phyloP scores from a whole-genome alignment of 2,113 vertebrate species.

The Gorsachius goisagi region DNA sequence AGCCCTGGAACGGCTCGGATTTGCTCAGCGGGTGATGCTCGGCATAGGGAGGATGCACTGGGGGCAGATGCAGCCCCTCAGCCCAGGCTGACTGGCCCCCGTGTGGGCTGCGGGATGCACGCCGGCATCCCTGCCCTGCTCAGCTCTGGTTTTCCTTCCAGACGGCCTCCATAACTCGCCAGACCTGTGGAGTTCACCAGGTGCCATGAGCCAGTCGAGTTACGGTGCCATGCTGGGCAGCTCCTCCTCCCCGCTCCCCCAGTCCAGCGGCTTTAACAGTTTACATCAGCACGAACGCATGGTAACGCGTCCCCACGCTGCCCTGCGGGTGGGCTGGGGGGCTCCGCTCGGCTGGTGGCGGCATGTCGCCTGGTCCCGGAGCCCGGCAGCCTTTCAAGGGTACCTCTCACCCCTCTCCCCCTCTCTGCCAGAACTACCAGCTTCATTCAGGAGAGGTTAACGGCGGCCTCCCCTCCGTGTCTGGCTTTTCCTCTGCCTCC shows the following conservation, averaged over 20 bases:
- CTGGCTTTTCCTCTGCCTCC: slow-evolving; percentile 85
- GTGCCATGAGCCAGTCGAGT: slow-evolving; percentile 85
- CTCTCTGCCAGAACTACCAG: slow-evolving; percentile 86
- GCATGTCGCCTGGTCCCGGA: rapidly evolving
- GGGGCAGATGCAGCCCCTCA: not conserved
- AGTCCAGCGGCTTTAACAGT: slow-evolving; percentile 83
- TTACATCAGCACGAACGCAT: slow-evolving; percentile 94
- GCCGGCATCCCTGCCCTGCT: rapidly evolving
- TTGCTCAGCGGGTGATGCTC: not conserved
- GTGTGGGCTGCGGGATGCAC: not conserved
- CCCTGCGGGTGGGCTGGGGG: not conserved
- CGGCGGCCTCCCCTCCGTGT: slow-evolving; percentile 75
- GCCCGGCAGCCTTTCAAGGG: not conserved
- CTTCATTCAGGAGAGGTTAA: slow-evolving; percentile 92
- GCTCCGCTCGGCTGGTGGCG: not conserved
- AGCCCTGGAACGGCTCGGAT: not conserved
- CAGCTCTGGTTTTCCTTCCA: slow-evolving; percentile 10
- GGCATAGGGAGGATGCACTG: rapidly evolving
- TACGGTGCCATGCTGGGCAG: slow-evolving; percentile 90
- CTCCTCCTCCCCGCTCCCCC: slow-evolving; percentile 84
- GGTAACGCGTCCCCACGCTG: slow-evolving; percentile 68
- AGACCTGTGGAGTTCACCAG: slow-evolving; percentile 89
- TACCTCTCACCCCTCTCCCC: slow-evolving; percentile 42
- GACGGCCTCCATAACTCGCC: slow-evolving; percentile 75
- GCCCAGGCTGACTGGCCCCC: rapidly evolving